Percentiles rank a stretch among this genome's conserved stretches.
Evolutionary conservation across 2,113 vertebrate species (phyloP).

Genomic region (Columbina picui): DNA sequence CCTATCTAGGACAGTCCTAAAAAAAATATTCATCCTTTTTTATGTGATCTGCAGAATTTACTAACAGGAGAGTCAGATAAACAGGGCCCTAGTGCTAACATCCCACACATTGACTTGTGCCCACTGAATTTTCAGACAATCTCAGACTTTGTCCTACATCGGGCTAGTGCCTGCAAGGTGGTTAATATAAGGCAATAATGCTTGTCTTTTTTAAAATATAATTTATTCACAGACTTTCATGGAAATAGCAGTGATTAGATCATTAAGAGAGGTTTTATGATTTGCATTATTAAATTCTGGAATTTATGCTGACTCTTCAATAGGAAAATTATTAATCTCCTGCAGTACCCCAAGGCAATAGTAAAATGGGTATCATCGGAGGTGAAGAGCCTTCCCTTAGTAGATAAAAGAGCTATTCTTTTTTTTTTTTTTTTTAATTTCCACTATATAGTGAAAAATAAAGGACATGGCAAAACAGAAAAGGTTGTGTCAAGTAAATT

Average conservation of each 20-base stretch:
- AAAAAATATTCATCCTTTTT: neutral
- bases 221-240: slow-evolving; percentile 41
- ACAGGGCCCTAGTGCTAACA: neutral
- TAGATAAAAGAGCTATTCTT: neutral
- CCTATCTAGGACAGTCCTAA: neutral
- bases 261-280: slow-evolving; percentile 46
- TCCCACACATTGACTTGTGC: neutral
- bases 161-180: neutral
- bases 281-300: slow-evolving; percentile 59
- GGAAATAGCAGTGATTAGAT: slow-evolving; percentile 33
- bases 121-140: neutral
- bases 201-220: neutral
- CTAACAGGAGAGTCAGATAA: neutral
- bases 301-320: slow-evolving; percentile 59
- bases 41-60: neutral
- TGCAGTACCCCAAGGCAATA: neutral
- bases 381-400: neutral
- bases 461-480: neutral
- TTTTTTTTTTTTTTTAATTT: neutral
- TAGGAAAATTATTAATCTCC: slow-evolving; percentile 1
- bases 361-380: neutral
- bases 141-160: neutral
- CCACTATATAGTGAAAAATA: neutral
- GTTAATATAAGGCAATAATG: neutral
- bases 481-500: neutral